A percentile compares a stretch with the other conserved stretches of the same genome.
These are phyloP conservation scores for Parochlus steinenii DNA, from an alignment of 2,888 invertebrate genomes.

Conservation along the genomic window DNA sequence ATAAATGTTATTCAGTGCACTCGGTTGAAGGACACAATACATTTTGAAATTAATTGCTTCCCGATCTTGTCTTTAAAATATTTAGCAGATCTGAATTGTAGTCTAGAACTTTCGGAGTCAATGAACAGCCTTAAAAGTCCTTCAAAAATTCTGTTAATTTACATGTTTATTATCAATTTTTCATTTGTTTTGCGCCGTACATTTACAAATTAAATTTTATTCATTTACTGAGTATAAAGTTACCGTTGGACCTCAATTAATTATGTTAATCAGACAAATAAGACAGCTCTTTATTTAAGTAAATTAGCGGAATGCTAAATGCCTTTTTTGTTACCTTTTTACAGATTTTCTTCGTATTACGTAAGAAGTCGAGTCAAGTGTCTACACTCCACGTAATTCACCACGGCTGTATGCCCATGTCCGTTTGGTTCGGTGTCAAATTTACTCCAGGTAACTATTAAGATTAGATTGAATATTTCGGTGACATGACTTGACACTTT, in stretches of 20 bases:
- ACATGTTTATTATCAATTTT: slow-evolving; percentile 3
- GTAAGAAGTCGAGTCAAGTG: slow-evolving; percentile 88
- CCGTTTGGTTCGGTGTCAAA: slow-evolving; percentile 93
- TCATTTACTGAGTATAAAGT: too few relatives aligned
- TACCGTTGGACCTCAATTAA: too few relatives aligned
- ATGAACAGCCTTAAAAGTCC: too few relatives aligned
- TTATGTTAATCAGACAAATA: neutral
- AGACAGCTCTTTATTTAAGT: neutral
- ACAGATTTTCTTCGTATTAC: slow-evolving; percentile 83
- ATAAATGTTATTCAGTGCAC: too few relatives aligned
- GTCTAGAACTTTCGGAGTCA: too few relatives aligned
- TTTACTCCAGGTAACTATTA: slow-evolving; percentile 63
- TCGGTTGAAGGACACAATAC: too few relatives aligned
- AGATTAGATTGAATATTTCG: neutral
- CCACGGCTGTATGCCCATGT: slow-evolving; percentile 94
- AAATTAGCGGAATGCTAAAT: slow-evolving; percentile 5
- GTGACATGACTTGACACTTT: neutral
- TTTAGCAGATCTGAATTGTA: too few relatives aligned
- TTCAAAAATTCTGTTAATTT: slow-evolving; percentile 6
- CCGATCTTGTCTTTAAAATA: too few relatives aligned
- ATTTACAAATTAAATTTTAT: neutral
- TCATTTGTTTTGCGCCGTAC: slow-evolving; percentile 7
- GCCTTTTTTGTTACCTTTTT: slow-evolving; percentile 19
- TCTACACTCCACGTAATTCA: slow-evolving; percentile 90
- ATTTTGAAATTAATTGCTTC: too few relatives aligned